Evolutionary conservation across 2,797 vertebrate species (phyloP).

Genomic region (Cyprinodon diabolis): DNA sequence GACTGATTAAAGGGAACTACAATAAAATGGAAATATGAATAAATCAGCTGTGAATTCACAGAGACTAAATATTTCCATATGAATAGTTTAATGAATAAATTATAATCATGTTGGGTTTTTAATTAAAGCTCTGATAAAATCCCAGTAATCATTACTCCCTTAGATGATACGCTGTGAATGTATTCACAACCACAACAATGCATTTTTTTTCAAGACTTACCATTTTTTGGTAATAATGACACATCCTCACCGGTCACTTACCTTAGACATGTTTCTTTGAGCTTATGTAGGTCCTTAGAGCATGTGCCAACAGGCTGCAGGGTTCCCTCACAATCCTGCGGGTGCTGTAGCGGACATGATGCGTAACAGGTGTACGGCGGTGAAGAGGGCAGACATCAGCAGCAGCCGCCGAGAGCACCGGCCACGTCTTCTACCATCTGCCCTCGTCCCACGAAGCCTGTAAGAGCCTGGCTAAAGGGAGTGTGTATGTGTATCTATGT

Average conservation of each 20-base stretch:
- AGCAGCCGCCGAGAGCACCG: slow-evolving; percentile 82
- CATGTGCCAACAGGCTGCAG: slow-evolving; percentile 22
- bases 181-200: slow-evolving; percentile 10
- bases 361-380: slow-evolving; percentile 86
- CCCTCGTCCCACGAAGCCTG: slow-evolving; percentile 44
- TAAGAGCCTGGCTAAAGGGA: slow-evolving; percentile 45
- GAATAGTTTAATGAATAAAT: slow-evolving; percentile 28
- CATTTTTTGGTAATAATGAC: slow-evolving; percentile 4
- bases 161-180: slow-evolving; percentile 14
- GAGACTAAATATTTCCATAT: slow-evolving; percentile 47
- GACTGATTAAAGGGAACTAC: slow-evolving; percentile 22
- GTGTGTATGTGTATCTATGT: slow-evolving; percentile 33
- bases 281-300: slow-evolving; percentile 9
- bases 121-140: slow-evolving; percentile 44
- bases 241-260: background rate
- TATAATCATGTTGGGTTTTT: slow-evolving; percentile 32
- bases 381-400: slow-evolving; percentile 65
- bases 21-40: slow-evolving; percentile 32
- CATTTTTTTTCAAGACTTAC: background rate
- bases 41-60: slow-evolving; percentile 44
- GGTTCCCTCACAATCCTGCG: slow-evolving; percentile 63
- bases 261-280: background rate
- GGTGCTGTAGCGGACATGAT: slow-evolving; percentile 83
- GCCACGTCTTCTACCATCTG: slow-evolving; percentile 81
- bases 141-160: slow-evolving; percentile 21